Conservation (phyloP, 2,888 invertebrate genomes). For the Idaea aversata region DNA sequence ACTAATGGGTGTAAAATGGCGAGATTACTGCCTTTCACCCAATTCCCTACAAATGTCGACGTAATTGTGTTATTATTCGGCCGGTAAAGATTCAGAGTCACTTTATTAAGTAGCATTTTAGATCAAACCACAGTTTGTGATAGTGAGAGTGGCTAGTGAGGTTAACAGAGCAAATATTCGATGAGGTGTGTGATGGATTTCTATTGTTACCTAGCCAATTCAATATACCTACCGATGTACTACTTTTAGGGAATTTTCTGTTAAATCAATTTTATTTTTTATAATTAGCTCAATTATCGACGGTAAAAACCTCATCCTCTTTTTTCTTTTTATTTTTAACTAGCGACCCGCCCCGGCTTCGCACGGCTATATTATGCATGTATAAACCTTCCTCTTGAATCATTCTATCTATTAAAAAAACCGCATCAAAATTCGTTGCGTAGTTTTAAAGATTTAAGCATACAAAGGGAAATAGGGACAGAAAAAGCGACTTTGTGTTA, state of each 20-base stretch:
- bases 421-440: no score
- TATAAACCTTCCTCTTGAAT: no score
- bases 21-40: constrained; percentile 63
- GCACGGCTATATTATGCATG: no score
- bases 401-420: no score
- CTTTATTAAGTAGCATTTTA: constrained; percentile 27
- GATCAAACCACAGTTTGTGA: constrained; percentile 13
- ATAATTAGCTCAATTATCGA: no score
- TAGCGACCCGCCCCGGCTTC: no score
- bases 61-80: constrained; percentile 36
- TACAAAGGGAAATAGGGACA: no score
- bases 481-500: no score
- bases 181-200: constrained; percentile 3
- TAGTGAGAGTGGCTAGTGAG: constrained; percentile 24
- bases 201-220: background rate
- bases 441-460: no score
- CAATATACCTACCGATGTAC: background rate
- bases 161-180: constrained; percentile 6
- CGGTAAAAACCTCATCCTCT: no score
- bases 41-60: constrained; percentile 37
- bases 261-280: background rate
- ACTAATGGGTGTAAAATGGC: constrained; percentile 58
- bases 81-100: constrained; percentile 33
- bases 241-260: background rate
- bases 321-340: no score